These are phyloP conservation scores for Sebastes goodei DNA, from an alignment of 2,797 vertebrate species.

Conservation along the genomic window DNA sequence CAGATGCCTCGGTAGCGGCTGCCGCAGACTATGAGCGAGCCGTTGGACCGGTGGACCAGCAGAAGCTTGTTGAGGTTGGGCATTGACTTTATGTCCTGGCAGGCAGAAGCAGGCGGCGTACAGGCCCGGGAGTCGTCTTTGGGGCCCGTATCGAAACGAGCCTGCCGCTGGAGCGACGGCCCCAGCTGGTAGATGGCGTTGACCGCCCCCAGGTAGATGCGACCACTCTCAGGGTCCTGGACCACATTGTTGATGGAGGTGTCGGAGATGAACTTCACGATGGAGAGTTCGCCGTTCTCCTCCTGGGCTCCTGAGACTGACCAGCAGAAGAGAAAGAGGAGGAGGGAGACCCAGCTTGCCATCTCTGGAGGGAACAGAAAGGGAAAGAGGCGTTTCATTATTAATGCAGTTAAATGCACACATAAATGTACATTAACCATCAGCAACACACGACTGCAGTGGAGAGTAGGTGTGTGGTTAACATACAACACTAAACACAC, in stretches of 20 bases:
- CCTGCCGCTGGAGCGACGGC: constrained; percentile 75
- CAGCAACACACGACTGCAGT: not conserved
- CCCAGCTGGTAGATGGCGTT: constrained; percentile 89
- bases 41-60: constrained; percentile 84
- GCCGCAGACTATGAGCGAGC: constrained; percentile 90
- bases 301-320: constrained; percentile 46
- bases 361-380: constrained; percentile 75
- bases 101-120: constrained; percentile 78
- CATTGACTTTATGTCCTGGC: constrained; percentile 83
- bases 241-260: constrained; percentile 82
- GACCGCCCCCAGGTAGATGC: constrained; percentile 91
- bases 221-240: constrained; percentile 84
- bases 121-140: constrained; percentile 74
- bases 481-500: constrained; percentile 1
- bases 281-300: constrained; percentile 26
- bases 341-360: constrained; percentile 78
- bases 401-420: constrained; percentile 35
- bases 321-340: constrained; percentile 68
- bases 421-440: constrained; percentile 10
- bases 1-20: constrained; percentile 96
- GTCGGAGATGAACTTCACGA: constrained; percentile 64
- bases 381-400: constrained; percentile 31
- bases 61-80: constrained; percentile 93
- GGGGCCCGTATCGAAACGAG: constrained; percentile 85
- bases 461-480: constrained; percentile 1